A percentile compares a stretch with the other conserved stretches of the same genome.
Conservation (phyloP, 2,113 vertebrate genomes). For the Elgaria multicarinata region DNA sequence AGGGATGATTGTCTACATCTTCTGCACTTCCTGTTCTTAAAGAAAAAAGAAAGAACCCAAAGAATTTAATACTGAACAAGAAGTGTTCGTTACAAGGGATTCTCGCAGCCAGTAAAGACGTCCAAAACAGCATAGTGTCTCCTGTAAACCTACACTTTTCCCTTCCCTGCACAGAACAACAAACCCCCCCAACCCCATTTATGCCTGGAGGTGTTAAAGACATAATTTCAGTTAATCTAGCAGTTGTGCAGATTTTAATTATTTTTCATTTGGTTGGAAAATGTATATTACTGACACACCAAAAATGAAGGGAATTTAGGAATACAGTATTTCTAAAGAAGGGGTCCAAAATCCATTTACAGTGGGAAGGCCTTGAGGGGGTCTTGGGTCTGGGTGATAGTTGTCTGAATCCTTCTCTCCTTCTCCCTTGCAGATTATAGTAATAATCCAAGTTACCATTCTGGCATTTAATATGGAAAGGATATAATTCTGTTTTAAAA, state of each 20-base stretch:
- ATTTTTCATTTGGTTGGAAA: conserved; percentile 27
- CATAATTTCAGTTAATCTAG: conserved; percentile 41
- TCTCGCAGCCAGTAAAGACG: conserved; percentile 53
- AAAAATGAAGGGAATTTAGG: conserved; percentile 63
- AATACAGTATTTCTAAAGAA: conserved; percentile 51
- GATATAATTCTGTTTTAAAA: background rate
- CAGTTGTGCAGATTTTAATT: conserved; percentile 17
- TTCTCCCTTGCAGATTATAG: conserved; percentile 16
- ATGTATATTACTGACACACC: conserved; percentile 57
- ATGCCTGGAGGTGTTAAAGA: conserved; percentile 34
- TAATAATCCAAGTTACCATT: background rate
- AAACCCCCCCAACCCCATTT: conserved; percentile 29
- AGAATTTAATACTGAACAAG: conserved; percentile 76
- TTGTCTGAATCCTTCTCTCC: conserved; percentile 45
- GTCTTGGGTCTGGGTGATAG: background rate
- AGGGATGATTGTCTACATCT: conserved; percentile 61
- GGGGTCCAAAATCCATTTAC: conserved; percentile 53
- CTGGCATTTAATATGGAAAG: conserved; percentile 17
- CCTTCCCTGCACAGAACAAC: background rate
- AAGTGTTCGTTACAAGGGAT: conserved; percentile 74
- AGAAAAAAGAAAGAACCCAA: conserved; percentile 74
- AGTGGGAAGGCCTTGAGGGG: conserved; percentile 7
- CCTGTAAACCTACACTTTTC: conserved; percentile 11
- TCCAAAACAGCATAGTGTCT: rapidly evolving
- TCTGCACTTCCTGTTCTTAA: conserved; percentile 76